A percentile compares a stretch with the other conserved stretches of the same genome.
Evolutionary conservation across 2,797 vertebrate species (phyloP).

Genomic region (Hipposideros larvatus): DNA sequence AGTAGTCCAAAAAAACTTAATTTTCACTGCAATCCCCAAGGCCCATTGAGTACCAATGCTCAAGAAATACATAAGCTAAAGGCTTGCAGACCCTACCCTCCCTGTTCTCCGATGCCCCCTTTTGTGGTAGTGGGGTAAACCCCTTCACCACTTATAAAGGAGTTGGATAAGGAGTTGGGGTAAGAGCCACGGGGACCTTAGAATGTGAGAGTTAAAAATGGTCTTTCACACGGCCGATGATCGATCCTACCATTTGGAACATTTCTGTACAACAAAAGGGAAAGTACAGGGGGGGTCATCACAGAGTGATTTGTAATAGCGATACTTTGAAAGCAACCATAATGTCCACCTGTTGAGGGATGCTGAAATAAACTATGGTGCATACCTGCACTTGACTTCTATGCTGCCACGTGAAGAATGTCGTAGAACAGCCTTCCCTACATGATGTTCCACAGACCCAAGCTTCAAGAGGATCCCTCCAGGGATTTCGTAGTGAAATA

Average conservation of each 20-base stretch:
- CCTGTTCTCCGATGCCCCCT: neutral
- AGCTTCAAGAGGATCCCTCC: neutral
- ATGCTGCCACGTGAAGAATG: neutral
- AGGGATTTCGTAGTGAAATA: neutral
- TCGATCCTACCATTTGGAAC: neutral
- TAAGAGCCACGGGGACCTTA: neutral
- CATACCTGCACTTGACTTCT: accelerated
- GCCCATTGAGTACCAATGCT: neutral
- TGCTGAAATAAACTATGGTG: too few relatives aligned
- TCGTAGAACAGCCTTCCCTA: neutral
- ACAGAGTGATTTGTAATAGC: neutral
- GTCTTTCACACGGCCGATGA: neutral
- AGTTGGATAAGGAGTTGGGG: neutral
- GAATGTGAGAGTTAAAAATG: neutral
- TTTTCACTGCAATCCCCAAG: neutral
- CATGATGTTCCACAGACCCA: neutral
- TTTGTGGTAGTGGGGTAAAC: neutral
- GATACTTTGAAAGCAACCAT: neutral
- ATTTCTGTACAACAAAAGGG: neutral
- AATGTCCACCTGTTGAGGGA: neutral
- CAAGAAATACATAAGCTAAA: neutral
- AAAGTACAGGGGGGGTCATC: neutral
- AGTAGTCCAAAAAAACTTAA: neutral
- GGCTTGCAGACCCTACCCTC: neutral
- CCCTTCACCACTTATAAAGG: neutral